Percentiles rank a stretch among this genome's conserved stretches.
phyloP scores from a whole-genome alignment of 2,797 vertebrate genomes.

The Tragopan temminckii region DNA sequence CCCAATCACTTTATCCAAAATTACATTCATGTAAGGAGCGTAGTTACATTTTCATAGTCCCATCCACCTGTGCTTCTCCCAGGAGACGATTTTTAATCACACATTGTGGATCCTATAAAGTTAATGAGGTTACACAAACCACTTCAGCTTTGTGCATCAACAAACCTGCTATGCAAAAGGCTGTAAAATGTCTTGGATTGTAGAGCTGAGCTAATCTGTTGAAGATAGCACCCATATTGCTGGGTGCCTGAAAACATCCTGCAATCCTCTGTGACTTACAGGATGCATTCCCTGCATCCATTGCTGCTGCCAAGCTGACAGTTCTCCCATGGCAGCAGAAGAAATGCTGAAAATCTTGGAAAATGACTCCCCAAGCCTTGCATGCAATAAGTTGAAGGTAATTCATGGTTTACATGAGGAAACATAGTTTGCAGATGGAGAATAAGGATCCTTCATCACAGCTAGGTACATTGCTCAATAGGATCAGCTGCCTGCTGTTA shows the following conservation, averaged over 20 bases:
- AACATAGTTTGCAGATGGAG: neutral
- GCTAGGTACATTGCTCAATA: neutral
- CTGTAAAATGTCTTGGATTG: neutral
- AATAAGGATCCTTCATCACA: neutral
- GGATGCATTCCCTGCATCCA: too few species aligned
- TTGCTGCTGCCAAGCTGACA: neutral
- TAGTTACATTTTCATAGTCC: neutral
- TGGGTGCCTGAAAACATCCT: neutral
- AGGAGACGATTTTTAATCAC: conserved; percentile 5
- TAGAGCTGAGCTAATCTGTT: neutral
- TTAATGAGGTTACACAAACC: conserved; percentile 7
- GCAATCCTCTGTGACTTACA: neutral
- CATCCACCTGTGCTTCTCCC: neutral
- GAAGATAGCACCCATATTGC: fast-evolving
- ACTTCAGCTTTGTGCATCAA: neutral
- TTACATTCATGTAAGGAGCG: neutral
- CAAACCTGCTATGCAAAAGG: neutral
- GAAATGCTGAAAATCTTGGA: neutral
- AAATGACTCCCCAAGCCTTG: neutral
- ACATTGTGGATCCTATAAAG: neutral
- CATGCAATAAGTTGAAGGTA: neutral
- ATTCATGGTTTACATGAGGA: neutral
- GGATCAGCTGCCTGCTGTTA: neutral
- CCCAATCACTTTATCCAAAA: neutral
- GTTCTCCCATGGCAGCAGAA: neutral